Conservation (phyloP, 2,888 invertebrate genomes). For the Lissocephala sabroskyi region DNA sequence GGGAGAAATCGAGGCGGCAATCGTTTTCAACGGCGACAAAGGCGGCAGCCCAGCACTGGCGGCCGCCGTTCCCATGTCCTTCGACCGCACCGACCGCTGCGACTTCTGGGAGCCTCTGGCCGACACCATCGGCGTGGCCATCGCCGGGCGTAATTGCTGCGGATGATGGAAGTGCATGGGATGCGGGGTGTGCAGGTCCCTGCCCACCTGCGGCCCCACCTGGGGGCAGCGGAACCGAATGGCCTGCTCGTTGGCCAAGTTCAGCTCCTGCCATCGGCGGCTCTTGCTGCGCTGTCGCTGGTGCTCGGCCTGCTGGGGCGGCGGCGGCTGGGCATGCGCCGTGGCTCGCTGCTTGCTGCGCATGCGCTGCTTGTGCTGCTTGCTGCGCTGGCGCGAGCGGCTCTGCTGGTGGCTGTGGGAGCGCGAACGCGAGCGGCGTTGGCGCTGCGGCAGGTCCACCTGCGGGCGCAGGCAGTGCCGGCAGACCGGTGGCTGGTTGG, state of each 20-base stretch:
- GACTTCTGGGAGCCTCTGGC: conserved; percentile 13
- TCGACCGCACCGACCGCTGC: neutral
- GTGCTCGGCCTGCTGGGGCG: conserved; percentile 16
- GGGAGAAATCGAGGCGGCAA: too few species aligned
- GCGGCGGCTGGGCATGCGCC: conserved; percentile 36
- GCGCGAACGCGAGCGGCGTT: conserved; percentile 25
- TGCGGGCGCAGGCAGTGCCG: conserved; percentile 68
- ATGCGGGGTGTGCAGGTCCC: conserved; percentile 56
- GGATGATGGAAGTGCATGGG: conserved; percentile 68
- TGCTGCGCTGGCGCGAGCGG: conserved; percentile 43
- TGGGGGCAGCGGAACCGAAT: conserved; percentile 69
- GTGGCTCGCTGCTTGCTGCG: conserved; percentile 18
- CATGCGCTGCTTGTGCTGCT: conserved; percentile 40
- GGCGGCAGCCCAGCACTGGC: conserved; percentile 10
- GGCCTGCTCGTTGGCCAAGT: conserved; percentile 65
- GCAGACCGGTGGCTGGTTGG: conserved; percentile 36
- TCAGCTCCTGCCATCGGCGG: conserved; percentile 47
- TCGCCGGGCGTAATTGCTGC: conserved; percentile 41
- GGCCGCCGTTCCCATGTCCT: conserved; percentile 3
- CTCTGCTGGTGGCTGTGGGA: conserved; percentile 34
- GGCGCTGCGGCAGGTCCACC: conserved; percentile 53
- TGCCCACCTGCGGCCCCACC: conserved; percentile 65
- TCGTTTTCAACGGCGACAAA: conserved; percentile 11
- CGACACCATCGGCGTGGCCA: neutral
- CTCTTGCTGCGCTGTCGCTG: conserved; percentile 5